These are phyloP conservation scores for Lagopus leucura DNA, from an alignment of 2,113 vertebrate genomes.

Conservation along the genomic window DNA sequence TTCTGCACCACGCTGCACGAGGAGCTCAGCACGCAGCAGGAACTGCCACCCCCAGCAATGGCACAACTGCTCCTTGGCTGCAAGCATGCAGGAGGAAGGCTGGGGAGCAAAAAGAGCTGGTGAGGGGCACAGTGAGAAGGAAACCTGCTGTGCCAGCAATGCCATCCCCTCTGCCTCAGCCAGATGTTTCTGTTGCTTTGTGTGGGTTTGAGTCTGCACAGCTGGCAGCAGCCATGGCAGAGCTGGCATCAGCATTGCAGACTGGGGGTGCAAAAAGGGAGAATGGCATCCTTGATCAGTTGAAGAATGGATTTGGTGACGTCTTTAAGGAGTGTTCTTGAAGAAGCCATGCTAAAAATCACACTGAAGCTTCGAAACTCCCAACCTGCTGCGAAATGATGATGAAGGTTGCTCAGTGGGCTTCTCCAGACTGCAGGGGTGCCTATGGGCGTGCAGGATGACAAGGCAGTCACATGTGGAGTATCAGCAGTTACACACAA, in stretches of 20 bases:
- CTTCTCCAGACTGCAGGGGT: background rate
- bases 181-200: constrained; percentile 3
- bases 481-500: rapidly evolving
- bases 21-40: background rate
- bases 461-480: background rate
- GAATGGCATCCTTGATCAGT: background rate
- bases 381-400: background rate
- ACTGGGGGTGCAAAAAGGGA: background rate
- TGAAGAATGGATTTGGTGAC: background rate
- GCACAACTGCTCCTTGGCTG: background rate
- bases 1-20: background rate
- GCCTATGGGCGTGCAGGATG: rapidly evolving
- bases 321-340: background rate
- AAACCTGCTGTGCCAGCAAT: background rate
- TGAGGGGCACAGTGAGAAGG: rapidly evolving
- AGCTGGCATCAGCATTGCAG: background rate
- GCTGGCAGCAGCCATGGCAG: background rate
- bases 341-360: background rate
- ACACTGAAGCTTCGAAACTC: background rate
- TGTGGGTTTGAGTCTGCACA: background rate
- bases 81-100: background rate
- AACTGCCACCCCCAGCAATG: rapidly evolving
- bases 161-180: constrained; percentile 1
- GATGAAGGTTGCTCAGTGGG: too few species aligned
- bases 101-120: background rate